Evolutionary conservation across 2,113 vertebrate genomes (phyloP).

Genomic region (Collichthys lucidus): DNA sequence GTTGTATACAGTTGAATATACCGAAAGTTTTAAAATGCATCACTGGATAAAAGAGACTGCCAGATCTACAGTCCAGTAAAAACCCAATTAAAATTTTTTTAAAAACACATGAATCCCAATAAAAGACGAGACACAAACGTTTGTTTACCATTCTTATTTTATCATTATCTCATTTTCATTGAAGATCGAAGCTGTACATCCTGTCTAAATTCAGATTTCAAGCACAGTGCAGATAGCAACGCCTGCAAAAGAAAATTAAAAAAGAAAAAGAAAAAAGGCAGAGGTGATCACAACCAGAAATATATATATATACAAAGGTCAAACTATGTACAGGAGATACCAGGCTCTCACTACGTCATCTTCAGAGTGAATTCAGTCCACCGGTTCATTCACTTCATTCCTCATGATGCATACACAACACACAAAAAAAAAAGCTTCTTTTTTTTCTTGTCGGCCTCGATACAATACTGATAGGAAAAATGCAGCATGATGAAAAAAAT

Average conservation of each 20-base stretch:
- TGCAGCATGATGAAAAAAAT: constrained; percentile 75
- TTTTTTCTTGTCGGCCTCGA: constrained; percentile 53
- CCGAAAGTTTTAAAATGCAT: constrained; percentile 1
- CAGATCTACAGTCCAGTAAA: constrained; percentile 14
- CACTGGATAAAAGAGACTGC: background rate
- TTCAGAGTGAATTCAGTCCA: constrained; percentile 69
- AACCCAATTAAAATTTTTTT: no score
- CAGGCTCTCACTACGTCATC: constrained; percentile 64
- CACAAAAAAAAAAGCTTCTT: constrained; percentile 65
- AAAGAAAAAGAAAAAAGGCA: constrained; percentile 77
- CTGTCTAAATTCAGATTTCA: constrained; percentile 85
- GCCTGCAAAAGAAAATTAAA: constrained; percentile 79
- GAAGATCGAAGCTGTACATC: constrained; percentile 86
- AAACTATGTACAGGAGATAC: constrained; percentile 84
- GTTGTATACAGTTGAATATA: constrained; percentile 52
- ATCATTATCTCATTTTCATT: constrained; percentile 80
- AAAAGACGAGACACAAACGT: constrained; percentile 56
- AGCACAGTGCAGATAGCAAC: constrained; percentile 88
- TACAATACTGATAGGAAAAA: constrained; percentile 78
- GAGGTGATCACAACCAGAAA: constrained; percentile 85
- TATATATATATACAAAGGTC: constrained; percentile 87
- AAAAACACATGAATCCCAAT: constrained; percentile 30
- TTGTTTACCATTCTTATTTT: constrained; percentile 75
- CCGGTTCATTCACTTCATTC: constrained; percentile 68
- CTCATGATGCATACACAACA: constrained; percentile 76